Conservation (phyloP, 2,888 invertebrate genomes). For the Noctua janthe region DNA sequence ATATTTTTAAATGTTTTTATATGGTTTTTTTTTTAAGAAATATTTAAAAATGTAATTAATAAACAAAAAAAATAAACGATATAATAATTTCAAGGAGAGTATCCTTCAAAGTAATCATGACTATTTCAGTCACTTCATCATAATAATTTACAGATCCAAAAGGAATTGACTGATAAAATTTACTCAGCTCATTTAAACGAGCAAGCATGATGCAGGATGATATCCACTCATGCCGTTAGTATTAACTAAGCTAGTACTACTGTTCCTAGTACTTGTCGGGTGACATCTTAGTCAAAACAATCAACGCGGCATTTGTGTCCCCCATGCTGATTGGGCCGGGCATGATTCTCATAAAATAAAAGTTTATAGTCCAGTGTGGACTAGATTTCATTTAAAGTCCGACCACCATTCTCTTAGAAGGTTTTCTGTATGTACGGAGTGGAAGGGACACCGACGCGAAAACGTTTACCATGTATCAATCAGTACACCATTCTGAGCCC, state of each 20-base stretch:
- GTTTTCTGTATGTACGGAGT: background rate
- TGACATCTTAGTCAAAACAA: background rate
- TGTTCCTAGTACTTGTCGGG: background rate
- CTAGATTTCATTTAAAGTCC: slow-evolving; percentile 5
- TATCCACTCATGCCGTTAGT: too few relatives aligned
- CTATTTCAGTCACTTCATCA: background rate
- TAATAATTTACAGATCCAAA: slow-evolving; percentile 7
- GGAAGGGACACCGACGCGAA: too few relatives aligned
- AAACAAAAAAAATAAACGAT: too few relatives aligned
- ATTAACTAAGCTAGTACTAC: background rate
- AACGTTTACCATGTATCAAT: too few relatives aligned
- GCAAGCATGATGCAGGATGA: background rate
- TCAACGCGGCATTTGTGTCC: background rate
- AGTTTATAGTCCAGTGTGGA: background rate
- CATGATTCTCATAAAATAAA: background rate
- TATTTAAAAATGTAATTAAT: too few relatives aligned
- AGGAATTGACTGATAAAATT: background rate
- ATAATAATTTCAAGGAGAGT: too few relatives aligned
- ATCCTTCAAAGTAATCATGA: background rate
- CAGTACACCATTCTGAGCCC: too few relatives aligned
- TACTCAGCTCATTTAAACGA: background rate
- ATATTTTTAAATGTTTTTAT: too few relatives aligned
- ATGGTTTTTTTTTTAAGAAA: too few relatives aligned
- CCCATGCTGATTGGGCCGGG: background rate
- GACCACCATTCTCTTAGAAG: background rate